phyloP scores from a whole-genome alignment of 53 echinoderm and acorn worm genomes.

The Stichopus horrens region DNA sequence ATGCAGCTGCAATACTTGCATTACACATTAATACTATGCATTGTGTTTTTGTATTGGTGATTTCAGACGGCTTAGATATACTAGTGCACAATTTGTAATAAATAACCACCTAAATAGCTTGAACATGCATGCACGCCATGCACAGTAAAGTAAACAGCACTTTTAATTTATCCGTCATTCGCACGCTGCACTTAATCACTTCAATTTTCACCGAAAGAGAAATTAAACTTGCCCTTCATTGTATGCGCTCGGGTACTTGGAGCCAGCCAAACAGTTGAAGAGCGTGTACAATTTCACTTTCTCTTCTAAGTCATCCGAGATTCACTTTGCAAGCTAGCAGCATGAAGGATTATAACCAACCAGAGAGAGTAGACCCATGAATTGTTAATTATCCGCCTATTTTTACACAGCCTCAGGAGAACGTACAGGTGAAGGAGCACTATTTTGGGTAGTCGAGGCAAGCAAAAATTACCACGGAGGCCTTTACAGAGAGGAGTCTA shows the following conservation, averaged over 20 bases:
- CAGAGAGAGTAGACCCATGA: constrained; percentile 42
- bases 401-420: constrained; percentile 40
- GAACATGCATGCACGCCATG: constrained; percentile 37
- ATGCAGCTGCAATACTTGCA: constrained; percentile 23
- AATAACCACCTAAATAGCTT: constrained; percentile 22
- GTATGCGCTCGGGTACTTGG: constrained; percentile 9
- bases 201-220: constrained; percentile 40
- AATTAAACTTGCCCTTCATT: constrained; percentile 37
- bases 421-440: constrained; percentile 44
- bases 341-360: constrained; percentile 36
- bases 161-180: constrained; percentile 38
- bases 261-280: constrained; percentile 1
- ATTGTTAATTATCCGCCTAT: constrained; percentile 33
- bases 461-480: constrained; percentile 49
- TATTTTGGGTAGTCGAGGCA: constrained; percentile 49
- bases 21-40: constrained; percentile 2
- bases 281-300: constrained; percentile 36
- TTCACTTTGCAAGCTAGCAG: constrained; percentile 27
- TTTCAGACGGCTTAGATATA: constrained; percentile 28
- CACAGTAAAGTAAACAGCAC: constrained; percentile 43
- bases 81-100: constrained; percentile 47
- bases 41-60: constrained; percentile 17
- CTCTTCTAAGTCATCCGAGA: constrained; percentile 27
- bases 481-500: constrained; percentile 48
- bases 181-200: constrained; percentile 26